These are phyloP conservation scores for Shinisaurus crocodilurus DNA, from an alignment of 2,113 vertebrate species.

Conservation along the genomic window DNA sequence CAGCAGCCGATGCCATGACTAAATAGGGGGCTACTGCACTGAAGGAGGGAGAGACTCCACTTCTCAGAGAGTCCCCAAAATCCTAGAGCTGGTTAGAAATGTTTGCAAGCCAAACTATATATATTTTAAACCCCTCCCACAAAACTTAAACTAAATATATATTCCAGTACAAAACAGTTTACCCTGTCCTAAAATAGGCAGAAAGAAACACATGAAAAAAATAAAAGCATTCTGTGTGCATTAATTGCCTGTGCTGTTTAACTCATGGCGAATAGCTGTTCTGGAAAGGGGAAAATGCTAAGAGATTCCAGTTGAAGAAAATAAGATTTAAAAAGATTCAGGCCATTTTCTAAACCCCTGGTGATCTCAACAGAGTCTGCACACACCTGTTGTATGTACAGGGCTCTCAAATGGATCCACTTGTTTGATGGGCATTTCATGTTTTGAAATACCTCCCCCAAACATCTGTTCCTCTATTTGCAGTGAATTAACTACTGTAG, in stretches of 20 bases:
- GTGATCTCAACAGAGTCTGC: neutral
- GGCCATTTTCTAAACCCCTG: neutral
- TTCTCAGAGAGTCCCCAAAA: too few species aligned
- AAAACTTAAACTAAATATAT: neutral
- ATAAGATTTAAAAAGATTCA: neutral
- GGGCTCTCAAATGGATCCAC: neutral
- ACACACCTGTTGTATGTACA: too few species aligned
- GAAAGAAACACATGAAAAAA: constrained; percentile 18
- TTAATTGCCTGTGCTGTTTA: constrained; percentile 20
- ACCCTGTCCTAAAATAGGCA: neutral
- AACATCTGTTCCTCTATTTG: neutral
- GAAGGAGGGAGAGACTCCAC: neutral
- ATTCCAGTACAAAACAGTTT: constrained; percentile 1
- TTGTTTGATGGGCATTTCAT: fast-evolving
- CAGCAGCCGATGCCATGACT: neutral
- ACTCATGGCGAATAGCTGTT: neutral
- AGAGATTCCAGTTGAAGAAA: neutral
- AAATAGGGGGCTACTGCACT: neutral
- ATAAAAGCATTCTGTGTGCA: neutral
- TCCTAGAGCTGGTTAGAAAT: neutral
- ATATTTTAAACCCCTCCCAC: neutral
- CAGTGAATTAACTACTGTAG: neutral
- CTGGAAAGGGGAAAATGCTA: neutral
- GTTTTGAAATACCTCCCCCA: neutral
- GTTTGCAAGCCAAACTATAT: constrained; percentile 12